phyloP scores from a whole-genome alignment of 2,797 vertebrate species.

The Cryptoprocta ferox region DNA sequence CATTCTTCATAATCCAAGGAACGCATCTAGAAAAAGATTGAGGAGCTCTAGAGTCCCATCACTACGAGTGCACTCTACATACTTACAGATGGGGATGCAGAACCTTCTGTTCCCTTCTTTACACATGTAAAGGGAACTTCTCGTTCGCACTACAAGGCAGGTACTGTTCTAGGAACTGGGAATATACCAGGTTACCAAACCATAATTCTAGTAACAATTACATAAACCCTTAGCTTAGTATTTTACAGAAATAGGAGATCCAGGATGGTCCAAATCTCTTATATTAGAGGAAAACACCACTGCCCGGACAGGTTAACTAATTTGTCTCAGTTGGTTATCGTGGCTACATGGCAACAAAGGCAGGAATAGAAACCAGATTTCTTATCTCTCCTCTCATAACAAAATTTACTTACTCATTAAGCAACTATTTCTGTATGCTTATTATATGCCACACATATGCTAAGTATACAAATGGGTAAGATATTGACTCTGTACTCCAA shows the following conservation, averaged over 20 bases:
- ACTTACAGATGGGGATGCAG: neutral
- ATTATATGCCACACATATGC: neutral
- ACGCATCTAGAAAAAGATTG: constrained; percentile 4
- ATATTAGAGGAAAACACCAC: neutral
- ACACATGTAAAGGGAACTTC: neutral
- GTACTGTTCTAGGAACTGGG: neutral
- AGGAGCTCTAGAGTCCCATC: neutral
- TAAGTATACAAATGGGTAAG: neutral
- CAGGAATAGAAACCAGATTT: neutral
- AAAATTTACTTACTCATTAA: constrained; percentile 26
- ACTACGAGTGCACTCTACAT: neutral
- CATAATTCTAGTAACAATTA: constrained; percentile 13
- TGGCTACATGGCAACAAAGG: neutral
- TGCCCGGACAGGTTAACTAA: neutral
- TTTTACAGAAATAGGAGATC: neutral
- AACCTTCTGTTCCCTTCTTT: neutral
- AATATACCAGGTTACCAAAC: neutral
- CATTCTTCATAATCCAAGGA: constrained; percentile 53
- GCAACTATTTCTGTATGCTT: constrained; percentile 1
- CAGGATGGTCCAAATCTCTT: neutral
- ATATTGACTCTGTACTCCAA: constrained; percentile 29
- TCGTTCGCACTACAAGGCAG: neutral
- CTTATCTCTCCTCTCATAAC: neutral
- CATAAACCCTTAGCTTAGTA: neutral
- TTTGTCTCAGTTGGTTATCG: neutral